Conservation (phyloP, 2,797 vertebrate species). For the Percopsis omiscomaycus region DNA sequence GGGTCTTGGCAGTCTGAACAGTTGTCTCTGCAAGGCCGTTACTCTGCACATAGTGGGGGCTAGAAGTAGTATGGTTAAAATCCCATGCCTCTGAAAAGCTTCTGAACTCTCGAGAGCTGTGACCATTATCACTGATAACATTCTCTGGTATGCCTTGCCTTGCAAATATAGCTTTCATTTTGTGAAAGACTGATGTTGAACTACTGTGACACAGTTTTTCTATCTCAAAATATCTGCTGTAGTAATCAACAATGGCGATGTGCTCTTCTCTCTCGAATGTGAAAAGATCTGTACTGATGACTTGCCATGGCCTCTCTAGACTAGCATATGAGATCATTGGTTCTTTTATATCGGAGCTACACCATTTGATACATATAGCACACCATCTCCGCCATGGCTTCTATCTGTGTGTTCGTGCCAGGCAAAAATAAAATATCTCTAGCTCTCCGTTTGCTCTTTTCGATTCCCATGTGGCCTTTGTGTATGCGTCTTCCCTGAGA, state of each 20-base stretch:
- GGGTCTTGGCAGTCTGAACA: too few species aligned
- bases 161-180: neutral
- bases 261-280: neutral
- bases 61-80: neutral
- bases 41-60: neutral
- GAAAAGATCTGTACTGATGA: neutral
- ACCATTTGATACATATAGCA: neutral
- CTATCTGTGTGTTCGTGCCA: too few species aligned
- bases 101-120: neutral
- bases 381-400: neutral
- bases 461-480: neutral
- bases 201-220: too few species aligned
- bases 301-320: too few species aligned
- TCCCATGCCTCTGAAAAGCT: neutral
- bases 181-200: neutral
- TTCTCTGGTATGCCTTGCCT: neutral
- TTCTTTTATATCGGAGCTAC: too few species aligned
- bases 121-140: neutral
- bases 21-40: neutral
- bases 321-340: too few species aligned
- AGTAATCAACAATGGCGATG: constrained; percentile 1
- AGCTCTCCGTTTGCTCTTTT: neutral
- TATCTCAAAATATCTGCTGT: neutral
- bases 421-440: too few species aligned
- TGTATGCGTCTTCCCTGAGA: neutral